Percentiles rank a stretch among this genome's conserved stretches.
phyloP scores from a whole-genome alignment of 2,888 invertebrate species.

The Calameuta pallipes region DNA sequence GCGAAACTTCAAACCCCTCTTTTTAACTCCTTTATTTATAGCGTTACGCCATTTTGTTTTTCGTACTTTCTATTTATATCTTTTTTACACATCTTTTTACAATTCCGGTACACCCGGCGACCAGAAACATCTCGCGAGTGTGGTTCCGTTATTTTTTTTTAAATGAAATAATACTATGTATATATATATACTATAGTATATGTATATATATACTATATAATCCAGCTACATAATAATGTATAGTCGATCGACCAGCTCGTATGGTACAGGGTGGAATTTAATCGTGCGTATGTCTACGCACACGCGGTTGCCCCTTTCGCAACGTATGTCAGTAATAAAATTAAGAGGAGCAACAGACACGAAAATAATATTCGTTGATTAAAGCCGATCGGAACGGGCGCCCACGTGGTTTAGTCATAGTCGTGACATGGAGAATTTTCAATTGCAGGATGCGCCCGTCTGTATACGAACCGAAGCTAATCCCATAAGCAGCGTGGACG shows the following conservation, averaged over 20 bases:
- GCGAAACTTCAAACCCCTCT: background rate
- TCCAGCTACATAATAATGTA: background rate
- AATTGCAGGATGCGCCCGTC: constrained; percentile 47
- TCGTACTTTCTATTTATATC: background rate
- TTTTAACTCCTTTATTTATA: background rate
- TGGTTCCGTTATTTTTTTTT: background rate
- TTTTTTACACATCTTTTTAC: background rate
- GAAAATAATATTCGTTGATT: constrained; percentile 31
- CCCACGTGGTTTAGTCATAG: constrained; percentile 49
- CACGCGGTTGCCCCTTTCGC: background rate
- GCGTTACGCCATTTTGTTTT: background rate
- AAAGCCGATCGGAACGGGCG: constrained; percentile 39
- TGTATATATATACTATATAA: background rate
- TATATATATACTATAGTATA: no score
- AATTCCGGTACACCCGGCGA: background rate
- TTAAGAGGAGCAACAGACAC: background rate
- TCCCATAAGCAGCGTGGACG: constrained; percentile 42
- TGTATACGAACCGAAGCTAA: constrained; percentile 51
- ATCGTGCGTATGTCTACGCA: background rate
- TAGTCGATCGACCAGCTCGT: background rate
- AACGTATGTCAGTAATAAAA: background rate
- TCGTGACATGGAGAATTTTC: constrained; percentile 55
- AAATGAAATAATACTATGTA: no score
- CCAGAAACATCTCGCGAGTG: background rate
- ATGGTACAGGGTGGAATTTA: background rate